Base-by-base conservation (phyloP, 2,797 vertebrate genomes). In the Lutra lutra region DNA sequence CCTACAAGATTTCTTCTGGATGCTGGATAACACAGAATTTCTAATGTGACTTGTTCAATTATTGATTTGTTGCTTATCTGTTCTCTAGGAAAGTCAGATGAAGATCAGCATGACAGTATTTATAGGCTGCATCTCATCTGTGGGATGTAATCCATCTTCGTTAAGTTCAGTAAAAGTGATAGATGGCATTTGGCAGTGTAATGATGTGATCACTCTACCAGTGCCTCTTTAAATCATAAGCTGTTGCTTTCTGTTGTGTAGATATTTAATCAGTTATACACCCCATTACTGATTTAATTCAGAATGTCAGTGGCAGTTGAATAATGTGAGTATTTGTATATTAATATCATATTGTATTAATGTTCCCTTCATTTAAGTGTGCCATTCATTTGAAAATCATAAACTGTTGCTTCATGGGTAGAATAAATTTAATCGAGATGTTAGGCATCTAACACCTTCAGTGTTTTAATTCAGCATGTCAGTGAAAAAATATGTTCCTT, bases 151-250 rank as follows among this genome's bases (percentile, higher is more conserved):
- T 99, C 99, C 78, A 97, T 99, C 99, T 99, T 99, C 86, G 98
- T 99, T 99, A 99, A 98, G 97, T 98, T 98, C 98, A 98, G 98
- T 98, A 99, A 99, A 99, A 98, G 98, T 99, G 99, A 99, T 99
- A 99, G 98, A 99, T 99, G 97, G 98, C 97, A 78, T 99, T 99
- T 99, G 98, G 99, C 98, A 98, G 98, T 32, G 96, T 98, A 99
- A 99, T 99, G 99, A 99, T 99, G 98, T 98, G 98, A 99, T 99
- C 98, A 95, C 97, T 98, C 98, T 98, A 98, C 97, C 98, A 98
- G 98, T 80, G 93, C 98, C 98, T 98, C 98, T 98, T 98, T 99
- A 99, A 99, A 99, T 99, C 99, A 99, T 98, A 98, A 98, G 98
- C 98, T 98, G 98, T 98, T 99, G 98, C 98, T 98, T 98, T 99